Conservation (phyloP, 2,797 vertebrate species). For the Leptoclinus maculatus region DNA sequence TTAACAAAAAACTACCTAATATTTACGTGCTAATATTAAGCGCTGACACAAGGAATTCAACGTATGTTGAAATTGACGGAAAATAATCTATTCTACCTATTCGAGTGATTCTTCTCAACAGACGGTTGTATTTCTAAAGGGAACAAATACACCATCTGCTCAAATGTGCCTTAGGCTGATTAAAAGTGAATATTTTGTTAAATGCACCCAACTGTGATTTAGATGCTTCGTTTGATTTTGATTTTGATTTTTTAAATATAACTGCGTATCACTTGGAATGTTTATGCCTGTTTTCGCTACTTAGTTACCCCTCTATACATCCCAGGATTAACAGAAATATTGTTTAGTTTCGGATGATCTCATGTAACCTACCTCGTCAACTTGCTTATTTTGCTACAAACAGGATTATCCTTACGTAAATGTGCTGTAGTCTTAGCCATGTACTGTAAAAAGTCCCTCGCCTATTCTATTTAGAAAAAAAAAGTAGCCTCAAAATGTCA, state of each 20-base stretch:
- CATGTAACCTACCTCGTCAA: slow-evolving; percentile 63
- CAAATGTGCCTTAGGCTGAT: slow-evolving; percentile 49
- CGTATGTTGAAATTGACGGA: background rate
- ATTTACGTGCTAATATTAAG: slow-evolving; percentile 8
- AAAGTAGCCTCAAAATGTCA: background rate
- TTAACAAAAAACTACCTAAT: slow-evolving; percentile 56
- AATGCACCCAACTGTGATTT: slow-evolving; percentile 22
- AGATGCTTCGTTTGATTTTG: slow-evolving; percentile 4
- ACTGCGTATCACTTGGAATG: background rate
- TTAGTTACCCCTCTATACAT: background rate
- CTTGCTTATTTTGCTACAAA: slow-evolving; percentile 21
- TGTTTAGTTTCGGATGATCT: slow-evolving; percentile 25
- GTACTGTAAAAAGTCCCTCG: slow-evolving; percentile 6
- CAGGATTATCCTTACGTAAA: slow-evolving; percentile 16
- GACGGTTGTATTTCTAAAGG: slow-evolving; percentile 20
- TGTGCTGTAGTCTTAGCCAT: slow-evolving; percentile 3
- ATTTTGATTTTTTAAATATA: background rate
- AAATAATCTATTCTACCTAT: slow-evolving; percentile 2
- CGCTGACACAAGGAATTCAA: background rate
- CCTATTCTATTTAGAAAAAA: background rate
- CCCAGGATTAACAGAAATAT: background rate
- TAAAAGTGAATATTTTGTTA: slow-evolving; percentile 7
- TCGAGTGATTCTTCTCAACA: background rate
- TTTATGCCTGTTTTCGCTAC: background rate
- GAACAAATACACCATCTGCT: slow-evolving; percentile 24